Evolutionary conservation across 1,140 invertebrate genomes (phyloP).

Genomic region (Rhopalosiphum padi): DNA sequence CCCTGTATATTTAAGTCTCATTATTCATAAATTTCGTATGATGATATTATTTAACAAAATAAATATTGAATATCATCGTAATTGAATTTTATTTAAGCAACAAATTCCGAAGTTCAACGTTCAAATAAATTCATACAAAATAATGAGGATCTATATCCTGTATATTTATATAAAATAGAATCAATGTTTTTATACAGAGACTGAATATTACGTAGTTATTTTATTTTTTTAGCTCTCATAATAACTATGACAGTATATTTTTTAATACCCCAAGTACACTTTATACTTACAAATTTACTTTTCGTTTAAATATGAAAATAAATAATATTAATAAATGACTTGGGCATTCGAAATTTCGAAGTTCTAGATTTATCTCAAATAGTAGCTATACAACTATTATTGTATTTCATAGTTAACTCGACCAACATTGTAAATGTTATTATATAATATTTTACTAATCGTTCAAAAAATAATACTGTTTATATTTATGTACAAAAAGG

Average conservation of each 20-base stretch:
- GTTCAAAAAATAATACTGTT: too few relatives aligned
- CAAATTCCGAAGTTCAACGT: not conserved
- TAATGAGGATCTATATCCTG: not conserved
- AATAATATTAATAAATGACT: too few relatives aligned
- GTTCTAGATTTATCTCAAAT: too few relatives aligned
- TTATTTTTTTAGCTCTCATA: not conserved
- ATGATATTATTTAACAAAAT: not conserved
- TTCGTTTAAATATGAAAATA: not conserved
- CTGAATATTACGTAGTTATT: not conserved
- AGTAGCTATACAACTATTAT: too few relatives aligned
- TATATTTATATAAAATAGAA: too few relatives aligned
- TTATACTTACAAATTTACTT: not conserved
- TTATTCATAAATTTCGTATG: not conserved
- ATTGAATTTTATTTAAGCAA: not conserved
- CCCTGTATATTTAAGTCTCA: not conserved
- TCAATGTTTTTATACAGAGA: not conserved
- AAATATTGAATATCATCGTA: constrained; percentile 22
- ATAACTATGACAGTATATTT: not conserved
- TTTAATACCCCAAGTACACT: not conserved
- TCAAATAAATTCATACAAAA: not conserved
- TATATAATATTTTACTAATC: too few relatives aligned
- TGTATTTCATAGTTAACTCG: too few relatives aligned
- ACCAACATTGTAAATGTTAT: too few relatives aligned
- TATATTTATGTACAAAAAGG: too few relatives aligned
- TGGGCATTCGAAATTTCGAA: too few relatives aligned